phyloP scores from a whole-genome alignment of 1,140 invertebrate species.

The Brachionus calyciflorus region DNA sequence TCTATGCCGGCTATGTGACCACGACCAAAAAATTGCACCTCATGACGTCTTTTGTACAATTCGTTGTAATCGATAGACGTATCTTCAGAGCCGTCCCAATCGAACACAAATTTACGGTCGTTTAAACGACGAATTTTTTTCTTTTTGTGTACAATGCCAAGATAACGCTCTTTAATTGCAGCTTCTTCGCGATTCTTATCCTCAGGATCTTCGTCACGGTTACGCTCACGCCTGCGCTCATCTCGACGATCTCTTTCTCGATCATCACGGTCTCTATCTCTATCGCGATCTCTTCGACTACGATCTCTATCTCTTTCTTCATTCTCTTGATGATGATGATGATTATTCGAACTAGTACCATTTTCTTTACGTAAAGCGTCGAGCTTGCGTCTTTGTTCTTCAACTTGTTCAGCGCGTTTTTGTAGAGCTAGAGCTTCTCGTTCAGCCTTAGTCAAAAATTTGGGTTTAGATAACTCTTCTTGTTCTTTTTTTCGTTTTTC shows the following conservation, averaged over 20 bases:
- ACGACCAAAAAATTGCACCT: slow-evolving; percentile 92
- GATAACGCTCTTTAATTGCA: slow-evolving; percentile 72
- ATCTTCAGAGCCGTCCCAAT: slow-evolving; percentile 98
- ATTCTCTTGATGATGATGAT: slow-evolving; percentile 56
- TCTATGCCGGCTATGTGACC: slow-evolving; percentile 97
- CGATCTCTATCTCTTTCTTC: slow-evolving; percentile 52
- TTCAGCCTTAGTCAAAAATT: slow-evolving; percentile 94
- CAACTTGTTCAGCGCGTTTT: slow-evolving; percentile 77
- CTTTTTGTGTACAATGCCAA: slow-evolving; percentile 89
- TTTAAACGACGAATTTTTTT: slow-evolving; percentile 81
- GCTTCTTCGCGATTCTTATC: slow-evolving; percentile 31
- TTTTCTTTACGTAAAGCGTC: slow-evolving; percentile 72
- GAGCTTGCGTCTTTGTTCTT: slow-evolving; percentile 66
- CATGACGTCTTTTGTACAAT: slow-evolving; percentile 91
- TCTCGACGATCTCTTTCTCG: slow-evolving; percentile 54
- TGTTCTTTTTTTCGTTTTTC: slow-evolving; percentile 95
- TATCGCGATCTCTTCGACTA: slow-evolving; percentile 54
- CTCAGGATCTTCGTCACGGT: slow-evolving; percentile 50
- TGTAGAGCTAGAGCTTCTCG: slow-evolving; percentile 81
- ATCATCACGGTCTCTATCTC: slow-evolving; percentile 52
- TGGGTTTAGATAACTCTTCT: slow-evolving; percentile 75
- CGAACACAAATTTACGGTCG: slow-evolving; percentile 98
- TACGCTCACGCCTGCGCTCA: slow-evolving; percentile 49
- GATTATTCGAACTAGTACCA: slow-evolving; percentile 59
- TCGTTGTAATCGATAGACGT: slow-evolving; percentile 96